Percentiles rank a stretch among this genome's conserved stretches.
Evolutionary conservation across 37 sponge, comb jelly and placozoan species (phyloP).

Genomic region (Halisarca cf. caerulea): DNA sequence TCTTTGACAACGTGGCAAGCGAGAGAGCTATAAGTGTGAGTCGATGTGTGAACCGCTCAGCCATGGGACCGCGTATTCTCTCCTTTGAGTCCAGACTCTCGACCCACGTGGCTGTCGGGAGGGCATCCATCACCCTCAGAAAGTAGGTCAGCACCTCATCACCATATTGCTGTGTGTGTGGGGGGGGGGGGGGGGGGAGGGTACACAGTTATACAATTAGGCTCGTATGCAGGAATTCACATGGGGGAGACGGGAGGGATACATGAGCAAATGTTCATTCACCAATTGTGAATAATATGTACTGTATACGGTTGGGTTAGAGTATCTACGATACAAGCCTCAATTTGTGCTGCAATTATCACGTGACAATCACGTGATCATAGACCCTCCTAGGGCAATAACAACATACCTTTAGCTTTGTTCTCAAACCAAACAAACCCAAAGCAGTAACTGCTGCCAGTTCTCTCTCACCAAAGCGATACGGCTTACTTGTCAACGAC

Average conservation of each 20-base stretch:
- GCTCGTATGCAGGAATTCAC: no score
- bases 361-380: no score
- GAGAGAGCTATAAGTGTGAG: slow-evolving; percentile 47
- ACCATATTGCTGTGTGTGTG: slow-evolving; percentile 29
- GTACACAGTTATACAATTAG: no score
- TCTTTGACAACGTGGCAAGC: slow-evolving; percentile 2
- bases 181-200: no score
- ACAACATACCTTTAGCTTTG: slow-evolving; percentile 36
- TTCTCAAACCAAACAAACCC: slow-evolving; percentile 57
- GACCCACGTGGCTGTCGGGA: slow-evolving; percentile 48
- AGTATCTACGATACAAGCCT: no score
- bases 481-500: not conserved
- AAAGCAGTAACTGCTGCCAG: slow-evolving; percentile 54
- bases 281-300: no score
- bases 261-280: no score
- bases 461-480: slow-evolving; percentile 37
- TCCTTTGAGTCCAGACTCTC: slow-evolving; percentile 31
- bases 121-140: slow-evolving; percentile 20
- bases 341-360: no score
- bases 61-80: slow-evolving; percentile 57
- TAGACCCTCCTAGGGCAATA: no score
- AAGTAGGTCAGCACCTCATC: slow-evolving; percentile 43
- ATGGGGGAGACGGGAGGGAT: no score
- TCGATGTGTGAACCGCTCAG: slow-evolving; percentile 49
- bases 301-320: no score